Evolutionary conservation across 2,113 vertebrate genomes (phyloP).

Genomic region (Pelusios castaneus): DNA sequence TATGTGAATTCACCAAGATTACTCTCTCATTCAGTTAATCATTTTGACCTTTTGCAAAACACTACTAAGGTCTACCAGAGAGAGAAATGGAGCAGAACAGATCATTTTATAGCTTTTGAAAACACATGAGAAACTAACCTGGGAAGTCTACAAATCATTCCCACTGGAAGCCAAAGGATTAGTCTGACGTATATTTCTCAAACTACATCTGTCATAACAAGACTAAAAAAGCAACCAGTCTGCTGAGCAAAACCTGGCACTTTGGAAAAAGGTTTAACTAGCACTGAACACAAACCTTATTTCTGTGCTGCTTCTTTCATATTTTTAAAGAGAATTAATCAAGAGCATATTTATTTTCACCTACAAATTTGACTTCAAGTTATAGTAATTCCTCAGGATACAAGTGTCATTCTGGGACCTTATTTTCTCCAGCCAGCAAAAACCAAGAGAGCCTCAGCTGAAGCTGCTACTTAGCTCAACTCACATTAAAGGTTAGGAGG

Average conservation of each 20-base stretch:
- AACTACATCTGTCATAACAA: conserved; percentile 74
- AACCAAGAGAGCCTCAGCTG: not conserved
- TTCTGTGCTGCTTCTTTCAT: not conserved
- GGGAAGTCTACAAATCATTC: conserved; percentile 48
- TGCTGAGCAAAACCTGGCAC: conserved; percentile 72
- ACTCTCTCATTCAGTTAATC: not conserved
- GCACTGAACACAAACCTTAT: conserved; percentile 45
- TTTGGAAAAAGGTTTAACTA: conserved; percentile 72
- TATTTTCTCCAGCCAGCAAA: not conserved
- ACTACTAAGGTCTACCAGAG: not conserved
- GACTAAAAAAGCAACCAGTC: conserved; percentile 73
- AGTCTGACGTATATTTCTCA: conserved; percentile 69
- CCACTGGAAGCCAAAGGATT: conserved; percentile 58
- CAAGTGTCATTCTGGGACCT: not conserved
- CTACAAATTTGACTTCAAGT: conserved; percentile 5
- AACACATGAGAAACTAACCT: conserved; percentile 19
- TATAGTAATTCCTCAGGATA: not conserved
- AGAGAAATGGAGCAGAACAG: conserved; percentile 11
- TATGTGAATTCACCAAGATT: not conserved
- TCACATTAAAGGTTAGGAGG: not conserved
- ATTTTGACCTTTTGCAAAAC: not conserved
- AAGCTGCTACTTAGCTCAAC: not conserved
- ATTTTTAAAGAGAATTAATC: conserved; percentile 49
- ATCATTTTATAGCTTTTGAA: conserved; percentile 14
- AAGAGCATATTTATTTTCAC: conserved; percentile 27